Conservation (phyloP, 1,140 invertebrate genomes). For the Hormaphis cornu region DNA sequence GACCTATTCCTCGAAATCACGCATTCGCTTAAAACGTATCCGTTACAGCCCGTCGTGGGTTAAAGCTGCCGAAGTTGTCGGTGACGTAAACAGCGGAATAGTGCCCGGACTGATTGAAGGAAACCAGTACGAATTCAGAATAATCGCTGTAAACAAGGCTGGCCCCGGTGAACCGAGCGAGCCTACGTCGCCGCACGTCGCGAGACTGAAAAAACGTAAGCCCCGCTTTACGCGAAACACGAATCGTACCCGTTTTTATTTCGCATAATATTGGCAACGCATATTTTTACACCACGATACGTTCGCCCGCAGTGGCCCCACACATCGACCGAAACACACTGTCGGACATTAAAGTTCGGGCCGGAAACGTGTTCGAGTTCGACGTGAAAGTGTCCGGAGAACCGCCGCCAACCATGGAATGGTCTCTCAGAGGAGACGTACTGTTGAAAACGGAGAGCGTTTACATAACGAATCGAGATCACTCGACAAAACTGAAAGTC, state of each 20-base stretch:
- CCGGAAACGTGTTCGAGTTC: slow-evolving; percentile 86
- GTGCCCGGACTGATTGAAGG: slow-evolving; percentile 85
- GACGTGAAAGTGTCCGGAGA: slow-evolving; percentile 89
- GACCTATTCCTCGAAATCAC: too few relatives aligned
- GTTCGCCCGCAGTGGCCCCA: slow-evolving; percentile 75
- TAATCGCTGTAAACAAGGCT: slow-evolving; percentile 88
- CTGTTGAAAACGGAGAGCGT: slow-evolving; percentile 71
- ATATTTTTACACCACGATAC: too few relatives aligned
- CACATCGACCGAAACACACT: slow-evolving; percentile 90
- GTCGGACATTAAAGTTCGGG: slow-evolving; percentile 82
- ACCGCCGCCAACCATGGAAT: slow-evolving; percentile 86
- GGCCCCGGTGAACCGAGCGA: slow-evolving; percentile 85
- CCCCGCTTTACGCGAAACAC: neutral
- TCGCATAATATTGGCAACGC: too few relatives aligned
- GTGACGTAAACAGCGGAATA: slow-evolving; percentile 69
- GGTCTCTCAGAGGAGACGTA: slow-evolving; percentile 72
- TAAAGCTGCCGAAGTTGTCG: slow-evolving; percentile 72
- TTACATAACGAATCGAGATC: slow-evolving; percentile 67
- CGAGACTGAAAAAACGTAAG: slow-evolving; percentile 78
- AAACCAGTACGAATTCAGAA: slow-evolving; percentile 85
- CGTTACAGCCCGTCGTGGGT: slow-evolving; percentile 70
- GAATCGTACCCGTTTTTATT: too few relatives aligned
- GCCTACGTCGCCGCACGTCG: slow-evolving; percentile 74
- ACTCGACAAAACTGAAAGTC: slow-evolving; percentile 77
- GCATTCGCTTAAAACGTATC: neutral